These are phyloP conservation scores for Punctoribates punctum DNA, from an alignment of 2,888 invertebrate genomes.

Conservation along the genomic window DNA sequence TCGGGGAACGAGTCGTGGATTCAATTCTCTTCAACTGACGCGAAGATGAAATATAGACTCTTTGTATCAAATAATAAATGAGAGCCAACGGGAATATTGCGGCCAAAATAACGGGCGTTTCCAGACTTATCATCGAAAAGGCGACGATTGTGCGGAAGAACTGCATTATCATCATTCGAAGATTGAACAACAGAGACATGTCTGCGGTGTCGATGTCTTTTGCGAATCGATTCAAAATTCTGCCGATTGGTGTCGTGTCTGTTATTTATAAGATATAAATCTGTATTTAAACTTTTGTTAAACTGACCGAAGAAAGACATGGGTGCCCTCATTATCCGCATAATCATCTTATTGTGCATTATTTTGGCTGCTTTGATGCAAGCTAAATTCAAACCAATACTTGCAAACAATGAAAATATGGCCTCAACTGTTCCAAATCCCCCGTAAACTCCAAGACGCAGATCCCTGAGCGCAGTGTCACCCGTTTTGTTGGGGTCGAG, in stretches of 20 bases:
- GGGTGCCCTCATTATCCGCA: conserved; percentile 55
- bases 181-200: conserved; percentile 48
- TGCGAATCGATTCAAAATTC: conserved; percentile 48
- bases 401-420: conserved; percentile 29
- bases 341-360: conserved; percentile 49
- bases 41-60: conserved; percentile 90
- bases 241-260: conserved; percentile 49
- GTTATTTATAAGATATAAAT: neutral
- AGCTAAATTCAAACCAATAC: conserved; percentile 51
- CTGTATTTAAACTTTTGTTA: neutral
- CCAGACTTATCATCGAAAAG: conserved; percentile 50
- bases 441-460: conserved; percentile 57
- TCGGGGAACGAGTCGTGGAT: conserved; percentile 88
- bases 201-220: conserved; percentile 50
- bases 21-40: conserved; percentile 88
- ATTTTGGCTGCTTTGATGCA: conserved; percentile 60
- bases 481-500: conserved; percentile 39
- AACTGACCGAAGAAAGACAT: conserved; percentile 47
- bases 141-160: conserved; percentile 46
- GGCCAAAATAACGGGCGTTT: conserved; percentile 52
- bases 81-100: conserved; percentile 52
- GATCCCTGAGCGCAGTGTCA: conserved; percentile 48
- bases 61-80: conserved; percentile 54
- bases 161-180: conserved; percentile 47
- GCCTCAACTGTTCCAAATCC: conserved; percentile 53